Evolutionary conservation across 53 echinoderm and acorn worm species (phyloP), one percentile per base, ranked within the genome.

Genomic region (Glandiceps talaboti): DNA sequence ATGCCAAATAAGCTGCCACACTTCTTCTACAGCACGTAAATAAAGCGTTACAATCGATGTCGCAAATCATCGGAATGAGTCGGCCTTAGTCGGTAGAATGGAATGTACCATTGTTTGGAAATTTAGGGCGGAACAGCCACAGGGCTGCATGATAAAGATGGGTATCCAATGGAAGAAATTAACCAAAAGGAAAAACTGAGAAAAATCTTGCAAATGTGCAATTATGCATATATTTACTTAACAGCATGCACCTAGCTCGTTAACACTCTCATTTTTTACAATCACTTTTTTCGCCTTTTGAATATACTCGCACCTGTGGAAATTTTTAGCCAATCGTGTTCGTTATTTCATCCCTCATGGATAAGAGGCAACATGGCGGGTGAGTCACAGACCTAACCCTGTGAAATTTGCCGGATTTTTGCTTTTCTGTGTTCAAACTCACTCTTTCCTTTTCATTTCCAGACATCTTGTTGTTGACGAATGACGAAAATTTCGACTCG

Each of bases 321-420:
- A 12, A 45, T 45, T 45, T 45, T 45, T 45, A 45, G 64, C 64
- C 64, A 45, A 45, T 45, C 6, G 64, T 6, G 64, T 45, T 45
- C 6, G 64, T 45, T 45, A 20, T 45, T 45, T 45, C 64, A 45
- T 45, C 64, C 80, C 85, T 85, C 85, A 80, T 85, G 85, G 84
- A 80, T 74, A 30, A 75, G 80, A 80, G 76, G 79, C 85, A 85
- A 85, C 85, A 85, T 85, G 85, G 85, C 85, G 85, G 85, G 85
- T 85, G 85, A 85, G 85, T 85, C 80, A 80, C 76, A 73, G 85
- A 27, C 64, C 64, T 45, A 45, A 45, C 64, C 64, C 64, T 45
- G 64, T 45, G 64, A 45, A n/a, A 45, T 45, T 45, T 45, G 64
- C 64, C 64, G 64, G 64, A 45, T 45, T 45, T 45, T 45, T 45